A percentile compares a stretch with the other conserved stretches of the same genome.
These are phyloP conservation scores for Cynopterus brachyotis DNA, from an alignment of 2,113 vertebrate species.

Conservation along the genomic window DNA sequence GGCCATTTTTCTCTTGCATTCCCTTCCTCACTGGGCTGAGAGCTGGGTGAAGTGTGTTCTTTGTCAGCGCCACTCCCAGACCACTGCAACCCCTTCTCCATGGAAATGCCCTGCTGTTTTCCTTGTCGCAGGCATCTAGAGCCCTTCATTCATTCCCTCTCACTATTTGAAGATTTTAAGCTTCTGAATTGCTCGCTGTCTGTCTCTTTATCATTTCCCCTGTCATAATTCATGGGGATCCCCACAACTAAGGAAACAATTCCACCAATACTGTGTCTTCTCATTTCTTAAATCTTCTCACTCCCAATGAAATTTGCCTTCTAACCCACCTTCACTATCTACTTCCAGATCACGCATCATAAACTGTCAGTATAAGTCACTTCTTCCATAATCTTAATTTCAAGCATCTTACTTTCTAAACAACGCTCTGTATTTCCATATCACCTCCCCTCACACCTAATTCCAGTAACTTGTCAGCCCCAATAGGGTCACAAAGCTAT, in stretches of 20 bases:
- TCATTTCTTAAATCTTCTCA: not conserved
- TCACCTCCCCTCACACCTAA: not conserved
- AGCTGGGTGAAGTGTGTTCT: not conserved
- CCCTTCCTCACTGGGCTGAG: not conserved
- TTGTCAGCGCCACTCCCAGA: not conserved
- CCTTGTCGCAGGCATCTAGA: not conserved
- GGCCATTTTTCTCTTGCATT: not conserved
- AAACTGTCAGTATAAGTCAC: not conserved
- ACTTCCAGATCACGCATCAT: not conserved
- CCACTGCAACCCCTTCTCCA: not conserved
- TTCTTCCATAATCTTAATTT: not conserved
- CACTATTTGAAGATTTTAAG: not conserved
- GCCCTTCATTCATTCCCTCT: no score
- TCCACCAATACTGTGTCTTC: not conserved
- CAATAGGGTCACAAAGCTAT: not conserved
- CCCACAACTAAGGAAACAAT: not conserved
- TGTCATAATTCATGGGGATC: not conserved
- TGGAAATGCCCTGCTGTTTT: not conserved
- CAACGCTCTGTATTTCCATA: not conserved
- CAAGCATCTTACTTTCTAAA: not conserved
- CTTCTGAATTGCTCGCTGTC: not conserved
- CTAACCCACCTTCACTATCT: not conserved
- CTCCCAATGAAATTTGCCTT: not conserved
- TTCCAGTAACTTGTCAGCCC: not conserved
- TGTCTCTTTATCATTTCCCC: not conserved